Percentiles rank a stretch among this genome's conserved stretches.
These are phyloP conservation scores for Mylabris sibirica DNA, from an alignment of 2,888 invertebrate species.

Conservation along the genomic window DNA sequence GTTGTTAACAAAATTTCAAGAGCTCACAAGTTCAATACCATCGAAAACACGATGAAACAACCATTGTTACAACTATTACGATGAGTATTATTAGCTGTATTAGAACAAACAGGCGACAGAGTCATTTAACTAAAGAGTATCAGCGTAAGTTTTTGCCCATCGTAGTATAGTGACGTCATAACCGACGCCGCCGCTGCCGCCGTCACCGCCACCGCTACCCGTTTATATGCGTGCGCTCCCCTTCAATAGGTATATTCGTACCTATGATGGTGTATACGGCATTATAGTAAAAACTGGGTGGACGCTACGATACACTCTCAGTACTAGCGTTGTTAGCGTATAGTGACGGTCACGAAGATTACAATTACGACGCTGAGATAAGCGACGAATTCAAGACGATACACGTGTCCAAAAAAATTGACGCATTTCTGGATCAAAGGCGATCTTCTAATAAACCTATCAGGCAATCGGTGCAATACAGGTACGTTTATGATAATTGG, in stretches of 20 bases:
- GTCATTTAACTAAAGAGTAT: background rate
- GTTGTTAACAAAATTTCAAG: background rate
- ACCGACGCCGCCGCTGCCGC: background rate
- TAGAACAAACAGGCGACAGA: background rate
- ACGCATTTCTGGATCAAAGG: background rate
- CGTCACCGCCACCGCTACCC: background rate
- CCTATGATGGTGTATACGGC: background rate
- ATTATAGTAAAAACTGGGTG: conserved; percentile 4
- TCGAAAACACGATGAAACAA: no score
- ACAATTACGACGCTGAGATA: background rate
- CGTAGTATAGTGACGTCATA: background rate
- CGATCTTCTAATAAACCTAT: background rate
- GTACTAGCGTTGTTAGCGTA: background rate
- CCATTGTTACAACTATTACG: background rate
- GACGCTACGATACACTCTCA: background rate
- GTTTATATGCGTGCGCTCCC: background rate
- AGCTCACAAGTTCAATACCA: background rate
- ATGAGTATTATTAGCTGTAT: background rate
- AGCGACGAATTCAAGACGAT: background rate
- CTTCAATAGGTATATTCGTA: background rate
- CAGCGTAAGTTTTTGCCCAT: background rate
- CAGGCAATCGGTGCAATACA: background rate
- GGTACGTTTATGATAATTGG: background rate
- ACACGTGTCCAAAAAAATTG: background rate
- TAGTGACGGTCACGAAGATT: background rate